Percentiles rank a stretch among this genome's conserved stretches.
Conservation (phyloP, 2,113 vertebrate genomes). For the Mixornis gularis region DNA sequence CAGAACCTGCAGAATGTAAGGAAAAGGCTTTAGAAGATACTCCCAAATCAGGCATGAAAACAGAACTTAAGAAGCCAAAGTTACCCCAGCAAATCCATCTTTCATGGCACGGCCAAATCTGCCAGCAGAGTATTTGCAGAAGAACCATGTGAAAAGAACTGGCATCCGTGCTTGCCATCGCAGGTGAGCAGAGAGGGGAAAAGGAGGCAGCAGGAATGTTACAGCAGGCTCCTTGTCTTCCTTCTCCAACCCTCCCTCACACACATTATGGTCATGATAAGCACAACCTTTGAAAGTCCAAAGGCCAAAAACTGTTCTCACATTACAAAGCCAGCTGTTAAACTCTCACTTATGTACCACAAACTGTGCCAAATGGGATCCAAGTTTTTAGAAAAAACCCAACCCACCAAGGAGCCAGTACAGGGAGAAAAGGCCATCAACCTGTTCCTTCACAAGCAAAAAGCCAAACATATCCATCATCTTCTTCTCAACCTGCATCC, state of each 20-base stretch:
- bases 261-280: background rate
- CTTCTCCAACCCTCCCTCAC: background rate
- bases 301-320: constrained; percentile 13
- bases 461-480: background rate
- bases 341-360: background rate
- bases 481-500: background rate
- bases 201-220: background rate
- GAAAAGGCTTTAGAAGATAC: background rate
- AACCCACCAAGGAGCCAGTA: background rate
- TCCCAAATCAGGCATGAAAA: background rate
- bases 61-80: background rate
- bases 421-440: background rate
- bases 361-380: background rate
- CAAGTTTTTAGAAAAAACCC: background rate
- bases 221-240: background rate
- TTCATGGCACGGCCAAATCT: background rate
- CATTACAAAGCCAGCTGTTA: constrained; percentile 26
- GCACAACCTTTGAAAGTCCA: background rate
- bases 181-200: background rate
- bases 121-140: background rate
- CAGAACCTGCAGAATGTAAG: constrained; percentile 69
- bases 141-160: background rate
- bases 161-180: background rate
- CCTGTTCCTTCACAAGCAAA: background rate
- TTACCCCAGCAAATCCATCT: background rate